A percentile compares a stretch with the other conserved stretches of the same genome.
Conservation (phyloP, 1,140 invertebrate genomes). For the Philaenus spumarius region DNA sequence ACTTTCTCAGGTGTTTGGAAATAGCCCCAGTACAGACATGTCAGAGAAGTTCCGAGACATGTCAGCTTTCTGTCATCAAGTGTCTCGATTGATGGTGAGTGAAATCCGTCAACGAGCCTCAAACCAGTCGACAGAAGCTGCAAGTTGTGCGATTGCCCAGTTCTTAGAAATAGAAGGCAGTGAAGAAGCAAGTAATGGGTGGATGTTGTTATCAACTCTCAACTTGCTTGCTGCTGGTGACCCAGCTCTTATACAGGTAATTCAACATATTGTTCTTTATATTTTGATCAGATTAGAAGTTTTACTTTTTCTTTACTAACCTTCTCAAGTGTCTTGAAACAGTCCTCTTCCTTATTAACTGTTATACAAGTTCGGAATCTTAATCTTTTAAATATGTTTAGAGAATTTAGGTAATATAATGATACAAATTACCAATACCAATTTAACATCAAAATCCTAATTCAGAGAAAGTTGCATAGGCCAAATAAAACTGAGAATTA, state of each 20-base stretch:
- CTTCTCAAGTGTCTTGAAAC: too few relatives aligned
- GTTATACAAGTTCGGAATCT: too few relatives aligned
- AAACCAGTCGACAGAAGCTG: slow-evolving; percentile 92
- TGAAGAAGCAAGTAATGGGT: slow-evolving; percentile 91
- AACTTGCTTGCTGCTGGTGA: slow-evolving; percentile 86
- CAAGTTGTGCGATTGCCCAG: slow-evolving; percentile 91
- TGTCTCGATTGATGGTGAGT: slow-evolving; percentile 90
- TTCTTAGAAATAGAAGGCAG: slow-evolving; percentile 91
- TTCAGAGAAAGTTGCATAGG: too few relatives aligned
- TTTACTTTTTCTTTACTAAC: too few relatives aligned
- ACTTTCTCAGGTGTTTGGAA: slow-evolving; percentile 73
- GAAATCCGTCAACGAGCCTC: slow-evolving; percentile 89
- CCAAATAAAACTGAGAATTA: too few relatives aligned
- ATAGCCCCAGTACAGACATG: slow-evolving; percentile 84
- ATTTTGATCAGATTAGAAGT: too few relatives aligned
- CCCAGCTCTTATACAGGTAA: slow-evolving; percentile 60
- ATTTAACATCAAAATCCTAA: too few relatives aligned
- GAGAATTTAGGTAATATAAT: too few relatives aligned
- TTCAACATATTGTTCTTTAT: neutral
- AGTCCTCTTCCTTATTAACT: too few relatives aligned
- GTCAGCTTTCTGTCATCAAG: slow-evolving; percentile 86
- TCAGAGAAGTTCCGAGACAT: slow-evolving; percentile 94
- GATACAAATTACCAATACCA: too few relatives aligned
- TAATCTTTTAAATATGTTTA: too few relatives aligned
- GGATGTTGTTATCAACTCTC: slow-evolving; percentile 88